Base-by-base conservation (phyloP, 1,140 invertebrate genomes). In the Diorhabda elongata region DNA sequence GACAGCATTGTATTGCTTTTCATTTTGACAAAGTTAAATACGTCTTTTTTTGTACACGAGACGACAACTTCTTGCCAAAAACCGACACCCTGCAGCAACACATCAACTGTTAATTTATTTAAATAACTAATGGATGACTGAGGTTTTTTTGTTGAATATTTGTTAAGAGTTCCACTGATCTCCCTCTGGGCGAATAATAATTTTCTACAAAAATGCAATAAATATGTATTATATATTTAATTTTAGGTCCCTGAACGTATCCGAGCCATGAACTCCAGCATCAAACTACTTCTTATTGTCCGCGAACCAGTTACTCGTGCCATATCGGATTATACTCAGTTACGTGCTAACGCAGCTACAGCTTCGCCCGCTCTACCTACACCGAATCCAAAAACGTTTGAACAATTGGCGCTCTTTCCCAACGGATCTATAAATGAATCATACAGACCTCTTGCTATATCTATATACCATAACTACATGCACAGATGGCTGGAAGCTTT, bases 271-370 rank as follows among this genome's bases (percentile, higher is more conserved):
- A 98, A 98, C 80, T 89, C 91, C 3, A 92, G 92, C 77, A 91
- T 97, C 52, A 95, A 96, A 78, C 84, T 99, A 44, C 85, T 99
- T 58, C 84, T 99, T 65, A 98, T 99, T 72, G 95, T 99, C 0
- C 86, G 97, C 0, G 96, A 99, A 80, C 97, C 97, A 0, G 96
- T 99, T 59, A 93, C 91, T 42, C 83, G 97, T 67, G 95, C 97
- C 61, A 96, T 99, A 76, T 98, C 96, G 3, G 97, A 98, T 84
- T 98, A 97, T 81, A 93, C 95, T 0, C 97, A 98, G 77, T 80
- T 93, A 68, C 84, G 90, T 57, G 92, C 89, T 69, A 89, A 92
- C 76, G 89, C 91, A 4, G 88, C 91, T 7, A 89, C 88, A 3
- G 86, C 87, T 42, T 82, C 85, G 0, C 82, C 84, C 2, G 79